Evolutionary conservation across 2,888 invertebrate species (phyloP), one percentile per base, ranked within the genome.

Genomic region (Drosophila meridiana): DNA sequence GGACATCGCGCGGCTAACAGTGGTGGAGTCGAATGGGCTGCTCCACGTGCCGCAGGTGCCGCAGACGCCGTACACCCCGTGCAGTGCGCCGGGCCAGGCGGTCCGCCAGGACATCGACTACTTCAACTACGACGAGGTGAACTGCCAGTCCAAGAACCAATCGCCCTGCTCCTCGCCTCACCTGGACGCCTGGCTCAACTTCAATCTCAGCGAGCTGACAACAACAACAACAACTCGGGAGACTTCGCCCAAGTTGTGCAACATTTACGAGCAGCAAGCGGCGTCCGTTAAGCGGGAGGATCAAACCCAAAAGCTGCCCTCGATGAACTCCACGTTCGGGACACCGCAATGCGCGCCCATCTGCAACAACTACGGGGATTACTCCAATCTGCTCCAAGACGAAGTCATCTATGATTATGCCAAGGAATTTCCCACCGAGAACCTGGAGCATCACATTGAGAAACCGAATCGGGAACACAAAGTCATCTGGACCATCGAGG

Each of bases 61-160:
- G 0, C 84, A 79, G 26, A 90, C 90, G 0, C 84, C 91, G 0
- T 84, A 78, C 38, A 83, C 83, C 2, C 87, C 87, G 0, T 82
- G 87, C 80, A 87, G 89, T 42, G 71, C 62, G 4, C 80, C 73
- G 57, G 20, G 42, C 6, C 28, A 26, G 52, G 20, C 40, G 30
- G 50, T 76, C 9, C 90, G 91, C 74, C 80, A 93, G 55, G 92
- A 93, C 71, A 91, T 91, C 65, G 93, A 93, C 78, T 93, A 93
- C 78, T 93, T 93, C 76, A 93, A 93, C 88, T 93, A 93, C 79
- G 92, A 93, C 69, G 93, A 93, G 83, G 92, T 93, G 73, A 93
- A 93, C 90, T 93, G 93, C 72, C 93, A 93, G 85, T 93, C 93
- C 52, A 93, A 93, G 80, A 92, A 93, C 76, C 93, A 93, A 78